These are phyloP conservation scores for Podargus strigoides DNA, from an alignment of 2,797 vertebrate genomes.

Conservation along the genomic window DNA sequence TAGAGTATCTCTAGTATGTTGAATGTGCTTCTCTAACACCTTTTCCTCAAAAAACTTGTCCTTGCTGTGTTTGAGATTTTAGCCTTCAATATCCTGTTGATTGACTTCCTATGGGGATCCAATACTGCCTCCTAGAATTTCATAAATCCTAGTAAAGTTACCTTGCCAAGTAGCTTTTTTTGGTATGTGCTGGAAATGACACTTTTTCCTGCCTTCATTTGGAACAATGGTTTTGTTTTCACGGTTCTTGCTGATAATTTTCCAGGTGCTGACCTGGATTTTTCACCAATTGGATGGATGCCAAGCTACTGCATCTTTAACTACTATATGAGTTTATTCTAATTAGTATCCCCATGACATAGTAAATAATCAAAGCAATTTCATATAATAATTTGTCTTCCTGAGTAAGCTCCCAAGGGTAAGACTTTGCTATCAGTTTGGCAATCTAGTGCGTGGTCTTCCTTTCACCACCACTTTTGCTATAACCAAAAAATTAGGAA, in stretches of 20 bases:
- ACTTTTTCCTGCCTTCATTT: too few relatives aligned
- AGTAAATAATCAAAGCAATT: constrained; percentile 51
- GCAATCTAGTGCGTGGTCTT: neutral
- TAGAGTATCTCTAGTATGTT: neutral
- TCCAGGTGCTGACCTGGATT: constrained; percentile 22
- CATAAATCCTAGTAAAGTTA: neutral
- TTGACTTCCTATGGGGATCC: neutral
- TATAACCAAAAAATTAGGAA: neutral
- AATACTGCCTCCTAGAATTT: neutral
- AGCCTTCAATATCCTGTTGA: neutral
- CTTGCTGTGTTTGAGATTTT: neutral
- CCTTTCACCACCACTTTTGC: neutral
- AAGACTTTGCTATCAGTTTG: neutral
- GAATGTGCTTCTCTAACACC: neutral
- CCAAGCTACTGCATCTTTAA: constrained; percentile 46
- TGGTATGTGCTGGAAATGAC: too few relatives aligned
- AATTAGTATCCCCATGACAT: neutral
- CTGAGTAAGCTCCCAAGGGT: neutral
- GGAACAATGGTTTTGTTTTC: constrained; percentile 5
- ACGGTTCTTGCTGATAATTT: constrained; percentile 21
- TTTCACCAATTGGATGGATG: neutral
- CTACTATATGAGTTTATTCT: constrained; percentile 45
- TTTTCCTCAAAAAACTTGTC: neutral
- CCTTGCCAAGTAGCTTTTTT: too few relatives aligned
- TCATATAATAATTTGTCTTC: neutral